Evolutionary conservation across 2,113 vertebrate species (phyloP), one percentile per base, ranked within the genome.

Genomic region (Entelurus aequoreus): DNA sequence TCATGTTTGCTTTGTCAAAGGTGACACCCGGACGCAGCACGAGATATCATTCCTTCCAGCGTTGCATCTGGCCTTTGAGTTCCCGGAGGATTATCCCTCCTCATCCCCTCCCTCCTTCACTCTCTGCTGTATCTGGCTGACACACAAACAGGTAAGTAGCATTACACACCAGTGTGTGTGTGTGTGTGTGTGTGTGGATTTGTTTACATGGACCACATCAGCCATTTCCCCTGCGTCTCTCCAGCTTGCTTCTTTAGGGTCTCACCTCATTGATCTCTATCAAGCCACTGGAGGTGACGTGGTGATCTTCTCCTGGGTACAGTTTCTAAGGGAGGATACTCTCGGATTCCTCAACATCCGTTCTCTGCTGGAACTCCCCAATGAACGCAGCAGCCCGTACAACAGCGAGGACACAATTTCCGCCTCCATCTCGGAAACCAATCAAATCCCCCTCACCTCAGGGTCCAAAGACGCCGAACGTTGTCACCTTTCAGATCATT

Each of bases 301-400:
- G 78, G 91, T 96, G 66, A 80, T 97, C 8, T 97, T 95, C 82
- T 90, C 92, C 67, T 97, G 95, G 95, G 90, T 92, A 46, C 94
- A 95, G 79, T 96, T 96, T 72, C 91, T 96, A 47, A 94, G 88
- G 85, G 93, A 95, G 68, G 94, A 94, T 35, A 86, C 92, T 0
- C 69, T 96, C 42, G 79, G 60, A 2, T 94, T 93, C 72, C 81
- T 97, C 76, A 88, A 92, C 28, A 92, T 96, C 67, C 76, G 80
- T 8, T 90, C 87, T 6, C 85, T 88, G 0, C 91, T 93, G 37
- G 93, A 94, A 79, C 89, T 95, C 5, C 81, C 65, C 84, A 81
- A 67, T 75, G 63, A 62, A 37, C 54, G 0, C 51, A 60, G 11
- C 40, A 28, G n/a, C 10, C 48, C 16, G 37, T 6, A 35, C n/a